Conservation (phyloP, 2,797 vertebrate genomes). For the Megalops cyprinoides region DNA sequence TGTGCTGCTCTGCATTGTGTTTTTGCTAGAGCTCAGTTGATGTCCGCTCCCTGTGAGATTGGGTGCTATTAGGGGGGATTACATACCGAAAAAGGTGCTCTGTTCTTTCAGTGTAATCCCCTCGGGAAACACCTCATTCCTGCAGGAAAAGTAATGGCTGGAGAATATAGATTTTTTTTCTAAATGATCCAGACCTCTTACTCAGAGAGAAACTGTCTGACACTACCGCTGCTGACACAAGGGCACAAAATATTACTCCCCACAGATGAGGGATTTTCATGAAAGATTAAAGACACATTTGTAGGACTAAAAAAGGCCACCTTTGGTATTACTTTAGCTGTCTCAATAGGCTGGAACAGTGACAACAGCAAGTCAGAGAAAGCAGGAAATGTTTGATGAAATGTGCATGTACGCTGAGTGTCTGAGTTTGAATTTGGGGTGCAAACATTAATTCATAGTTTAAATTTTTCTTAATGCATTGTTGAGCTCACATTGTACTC, state of each 20-base stretch:
- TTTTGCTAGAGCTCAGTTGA: constrained; percentile 26
- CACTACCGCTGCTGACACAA: constrained; percentile 41
- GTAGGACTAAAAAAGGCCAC: constrained; percentile 42
- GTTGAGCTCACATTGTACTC: neutral
- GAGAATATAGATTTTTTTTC: constrained; percentile 54
- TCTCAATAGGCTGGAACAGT: constrained; percentile 12
- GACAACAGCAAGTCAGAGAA: constrained; percentile 12
- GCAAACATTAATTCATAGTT: neutral
- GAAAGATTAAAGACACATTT: constrained; percentile 51
- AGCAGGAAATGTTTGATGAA: constrained; percentile 5
- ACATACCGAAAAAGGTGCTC: constrained; percentile 37
- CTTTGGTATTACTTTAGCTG: constrained; percentile 31
- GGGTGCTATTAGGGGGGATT: constrained; percentile 14
- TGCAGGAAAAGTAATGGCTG: constrained; percentile 42
- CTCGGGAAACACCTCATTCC: constrained; percentile 40
- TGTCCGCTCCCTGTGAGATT: neutral
- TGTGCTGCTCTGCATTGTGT: neutral
- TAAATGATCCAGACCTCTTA: constrained; percentile 45
- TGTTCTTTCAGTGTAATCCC: constrained; percentile 11
- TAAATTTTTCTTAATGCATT: neutral
- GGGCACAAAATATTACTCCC: constrained; percentile 51
- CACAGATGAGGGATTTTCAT: constrained; percentile 44
- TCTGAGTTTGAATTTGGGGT: neutral
- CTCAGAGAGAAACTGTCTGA: constrained; percentile 38
- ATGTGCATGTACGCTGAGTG: neutral